A percentile compares a stretch with the other conserved stretches of the same genome.
Evolutionary conservation across 2,797 vertebrate genomes (phyloP).

Genomic region (Lutjanus campechanus): DNA sequence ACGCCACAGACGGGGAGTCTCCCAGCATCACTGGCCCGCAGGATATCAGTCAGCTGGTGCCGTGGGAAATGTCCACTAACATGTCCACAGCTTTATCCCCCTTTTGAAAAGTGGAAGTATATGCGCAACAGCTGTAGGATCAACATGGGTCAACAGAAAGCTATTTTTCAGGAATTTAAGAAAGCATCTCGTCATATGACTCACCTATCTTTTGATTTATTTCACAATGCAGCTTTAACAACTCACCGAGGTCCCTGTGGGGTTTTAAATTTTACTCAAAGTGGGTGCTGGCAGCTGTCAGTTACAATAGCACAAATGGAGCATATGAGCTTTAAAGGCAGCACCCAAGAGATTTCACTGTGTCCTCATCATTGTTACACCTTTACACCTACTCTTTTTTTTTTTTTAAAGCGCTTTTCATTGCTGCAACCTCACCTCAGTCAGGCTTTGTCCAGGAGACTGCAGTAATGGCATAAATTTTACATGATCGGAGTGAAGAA

Average conservation of each 20-base stretch:
- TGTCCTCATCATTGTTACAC: conserved; percentile 1
- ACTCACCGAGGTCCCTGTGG: not conserved
- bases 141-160: not conserved
- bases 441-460: conserved; percentile 12
- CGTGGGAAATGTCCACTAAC: not conserved
- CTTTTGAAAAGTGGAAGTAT: not conserved
- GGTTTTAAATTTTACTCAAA: not conserved
- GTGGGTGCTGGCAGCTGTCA: not conserved
- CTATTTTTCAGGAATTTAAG: not conserved
- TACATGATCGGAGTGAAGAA: conserved; percentile 3
- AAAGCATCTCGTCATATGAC: not conserved
- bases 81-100: not conserved
- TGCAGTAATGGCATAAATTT: conserved; percentile 24
- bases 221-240: not conserved
- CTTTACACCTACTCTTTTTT: conserved; percentile 28
- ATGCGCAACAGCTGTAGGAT: not conserved
- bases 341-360: not conserved
- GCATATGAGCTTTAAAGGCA: not conserved
- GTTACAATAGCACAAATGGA: conserved; percentile 2
- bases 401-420: conserved; percentile 17
- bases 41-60: not conserved
- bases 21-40: too few species aligned
- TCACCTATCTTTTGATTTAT: not conserved
- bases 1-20: too few species aligned
- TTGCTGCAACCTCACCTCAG: conserved; percentile 11